These are phyloP conservation scores for Romanogobio albipinnatus DNA, from an alignment of 2,113 vertebrate species.

Conservation along the genomic window DNA sequence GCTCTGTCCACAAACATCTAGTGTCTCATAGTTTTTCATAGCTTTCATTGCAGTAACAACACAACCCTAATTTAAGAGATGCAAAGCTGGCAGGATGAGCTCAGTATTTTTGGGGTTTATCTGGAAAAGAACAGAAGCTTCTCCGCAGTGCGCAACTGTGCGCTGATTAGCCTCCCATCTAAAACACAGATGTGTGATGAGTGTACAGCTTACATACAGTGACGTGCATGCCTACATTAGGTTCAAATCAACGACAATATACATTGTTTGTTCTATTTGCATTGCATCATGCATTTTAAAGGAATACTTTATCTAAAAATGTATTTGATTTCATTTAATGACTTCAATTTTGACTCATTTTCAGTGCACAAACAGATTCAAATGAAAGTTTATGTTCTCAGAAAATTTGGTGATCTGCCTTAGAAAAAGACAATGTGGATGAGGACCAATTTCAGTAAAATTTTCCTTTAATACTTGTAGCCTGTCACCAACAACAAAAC, in stretches of 20 bases:
- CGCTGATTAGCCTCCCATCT: not conserved
- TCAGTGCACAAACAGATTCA: not conserved
- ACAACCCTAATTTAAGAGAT: conserved; percentile 15
- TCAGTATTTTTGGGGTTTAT: not conserved
- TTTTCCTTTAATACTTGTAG: not conserved
- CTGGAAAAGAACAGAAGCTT: conserved; percentile 5
- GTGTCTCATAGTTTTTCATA: conserved; percentile 10
- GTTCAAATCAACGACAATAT: not conserved
- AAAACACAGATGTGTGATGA: conserved; percentile 1
- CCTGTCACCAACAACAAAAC: not conserved
- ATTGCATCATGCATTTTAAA: not conserved
- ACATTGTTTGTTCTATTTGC: not conserved
- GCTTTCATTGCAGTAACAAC: conserved; percentile 14
- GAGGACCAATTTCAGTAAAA: not conserved
- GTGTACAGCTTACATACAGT: not conserved
- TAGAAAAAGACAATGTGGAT: not conserved
- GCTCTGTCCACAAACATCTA: not conserved
- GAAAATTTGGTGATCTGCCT: too few relatives aligned
- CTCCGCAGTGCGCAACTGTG: not conserved
- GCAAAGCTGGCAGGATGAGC: not conserved
- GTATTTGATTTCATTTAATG: too few relatives aligned
- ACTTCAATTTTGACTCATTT: not conserved
- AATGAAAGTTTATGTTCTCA: not conserved
- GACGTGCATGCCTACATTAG: not conserved
- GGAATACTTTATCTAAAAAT: not conserved